Base-by-base conservation (phyloP, 2,797 vertebrate genomes). In the Crenichthys baileyi region DNA sequence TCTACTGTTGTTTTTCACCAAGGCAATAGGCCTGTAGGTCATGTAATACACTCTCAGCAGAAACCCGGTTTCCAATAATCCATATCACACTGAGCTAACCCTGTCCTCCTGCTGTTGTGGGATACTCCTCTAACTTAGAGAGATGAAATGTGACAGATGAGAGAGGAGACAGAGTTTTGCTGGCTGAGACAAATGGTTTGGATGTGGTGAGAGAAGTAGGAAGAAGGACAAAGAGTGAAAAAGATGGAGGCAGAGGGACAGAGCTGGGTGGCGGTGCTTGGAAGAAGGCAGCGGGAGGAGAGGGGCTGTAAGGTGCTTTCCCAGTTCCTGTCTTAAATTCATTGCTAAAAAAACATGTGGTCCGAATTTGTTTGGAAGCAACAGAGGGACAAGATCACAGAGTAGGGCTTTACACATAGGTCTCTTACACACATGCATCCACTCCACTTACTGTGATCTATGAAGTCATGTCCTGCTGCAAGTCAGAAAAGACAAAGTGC, bases 331-430 rank as follows among this genome's bases (percentile, higher is more conserved):
- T 84, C 88, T 88, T 87, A 81, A 89, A 88, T 85, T 92, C 85
- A 88, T 91, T 90, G 86, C 91, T 91, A 90, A 56, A 89, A 88
- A 92, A 93, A 92, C 93, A 94, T 93, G 88, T 93, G 93, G 91
- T 92, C 88, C 79, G 83, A 89, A 89, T 95, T 91, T 93, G 77
- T 92, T 91, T 86, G 78, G 83, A 83, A 83, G 83, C 79, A 83
- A 88, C 79, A 90, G 81, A 86, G 88, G 84, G 87, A 89, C 82
- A 81, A 89, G 83, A 89, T 89, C 89, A 92, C 87, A 93, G 87
- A 90, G 88, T 87, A 88, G 91, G 87, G 77, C 70, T 79, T 87
- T 78, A 80, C 76, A 73, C 77, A 77, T 53, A 75, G 63, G 53
- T 74, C 58, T 71, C 75, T 67, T 48, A 75, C 75, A 80, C 76